Evolutionary conservation across 2,797 vertebrate species (phyloP), one percentile per base, ranked within the genome.

Genomic region (Adelosebastes latens): DNA sequence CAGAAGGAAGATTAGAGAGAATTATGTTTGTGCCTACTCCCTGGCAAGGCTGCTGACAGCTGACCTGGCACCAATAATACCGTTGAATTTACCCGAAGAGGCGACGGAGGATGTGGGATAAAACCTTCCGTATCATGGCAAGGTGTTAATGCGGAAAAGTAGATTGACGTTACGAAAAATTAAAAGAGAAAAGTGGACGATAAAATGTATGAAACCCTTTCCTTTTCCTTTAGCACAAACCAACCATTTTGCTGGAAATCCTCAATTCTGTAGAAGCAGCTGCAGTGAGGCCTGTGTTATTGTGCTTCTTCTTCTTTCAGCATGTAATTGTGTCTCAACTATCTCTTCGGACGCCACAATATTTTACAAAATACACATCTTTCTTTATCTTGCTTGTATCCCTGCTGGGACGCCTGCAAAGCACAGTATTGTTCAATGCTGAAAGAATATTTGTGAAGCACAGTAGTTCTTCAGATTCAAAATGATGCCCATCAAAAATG

Each of bases 1-100:
- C 93, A 93, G 92, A 93, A 89, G 92, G 91, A 91, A 94, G 92
- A 95, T 95, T 95, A 95, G 93, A 83, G 93, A 91, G 93, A 95
- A 94, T 95, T 94, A 95, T 94, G 91, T 93, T 92, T 93, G 91
- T 88, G 88, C 89, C 87, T 90, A 91, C 90, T 93, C 90, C 88
- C 90, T 94, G 93, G 93, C 90, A 93, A 90, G 89, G 86, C 90
- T 88, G 89, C 77, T 86, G 89, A 92, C 85, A 94, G 92, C 90
- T 90, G 93, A 94, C 93, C 94, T 92, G 91, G 92, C 90, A 92
- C 86, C 82, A 80, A 71, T 91, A 91, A 90, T 59, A 84, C 84
- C 82, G 85, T 84, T 18, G 56, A 88, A 91, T 92, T 80, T 87
- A 88, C 77, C 74, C 81, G 3, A 85, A 88, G 62, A 84, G 82